Conservation (phyloP, 2,797 vertebrate species). For the Gymnopithys bicolor region DNA sequence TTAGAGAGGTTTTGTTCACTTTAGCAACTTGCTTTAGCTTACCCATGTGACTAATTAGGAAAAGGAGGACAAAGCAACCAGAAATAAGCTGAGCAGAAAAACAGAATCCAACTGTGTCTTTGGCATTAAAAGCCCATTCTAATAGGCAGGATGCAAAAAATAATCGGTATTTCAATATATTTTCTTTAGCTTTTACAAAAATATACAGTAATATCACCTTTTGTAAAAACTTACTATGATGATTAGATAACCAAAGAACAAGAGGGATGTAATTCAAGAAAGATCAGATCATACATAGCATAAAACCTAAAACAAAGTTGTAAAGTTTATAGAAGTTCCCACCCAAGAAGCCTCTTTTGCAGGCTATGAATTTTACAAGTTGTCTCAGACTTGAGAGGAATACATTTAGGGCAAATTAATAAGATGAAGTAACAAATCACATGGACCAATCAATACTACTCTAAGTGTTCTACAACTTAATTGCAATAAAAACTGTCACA, state of each 20-base stretch:
- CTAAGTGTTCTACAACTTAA: not conserved
- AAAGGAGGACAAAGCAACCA: not conserved
- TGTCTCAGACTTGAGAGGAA: not conserved
- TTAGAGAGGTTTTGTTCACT: not conserved
- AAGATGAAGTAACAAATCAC: not conserved
- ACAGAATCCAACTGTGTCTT: not conserved
- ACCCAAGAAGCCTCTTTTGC: not conserved
- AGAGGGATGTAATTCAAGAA: not conserved
- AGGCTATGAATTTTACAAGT: not conserved
- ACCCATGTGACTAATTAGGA: not conserved
- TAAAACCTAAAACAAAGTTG: not conserved
- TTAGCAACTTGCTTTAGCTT: not conserved
- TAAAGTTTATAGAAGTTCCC: not conserved
- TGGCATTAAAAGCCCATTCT: not conserved
- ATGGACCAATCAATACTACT: not conserved
- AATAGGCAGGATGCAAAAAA: not conserved
- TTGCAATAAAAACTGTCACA: not conserved
- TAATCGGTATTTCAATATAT: not conserved
- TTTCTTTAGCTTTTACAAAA: not conserved
- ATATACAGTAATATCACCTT: not conserved
- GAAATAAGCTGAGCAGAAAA: not conserved
- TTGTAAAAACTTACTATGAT: not conserved
- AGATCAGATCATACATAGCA: not conserved
- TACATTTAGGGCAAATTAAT: not conserved
- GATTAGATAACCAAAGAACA: not conserved